phyloP scores from a whole-genome alignment of 2,797 vertebrate species.

The Xenopus petersii region DNA sequence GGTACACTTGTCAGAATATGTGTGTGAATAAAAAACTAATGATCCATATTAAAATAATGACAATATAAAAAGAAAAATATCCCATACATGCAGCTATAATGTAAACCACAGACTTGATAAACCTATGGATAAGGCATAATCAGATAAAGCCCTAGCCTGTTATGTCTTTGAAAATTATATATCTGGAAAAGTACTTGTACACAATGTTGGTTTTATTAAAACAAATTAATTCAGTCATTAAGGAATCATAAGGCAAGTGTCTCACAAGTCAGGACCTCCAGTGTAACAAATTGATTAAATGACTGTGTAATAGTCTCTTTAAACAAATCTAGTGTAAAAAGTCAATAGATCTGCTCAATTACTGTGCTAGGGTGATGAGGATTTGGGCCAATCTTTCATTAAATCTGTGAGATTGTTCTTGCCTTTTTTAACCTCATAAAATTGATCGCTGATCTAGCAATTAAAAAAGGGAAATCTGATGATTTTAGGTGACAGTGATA shows the following conservation, averaged over 20 bases:
- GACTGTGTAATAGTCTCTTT: conserved; percentile 86
- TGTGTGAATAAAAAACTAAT: conserved; percentile 89
- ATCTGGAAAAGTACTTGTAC: conserved; percentile 74
- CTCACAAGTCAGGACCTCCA: conserved; percentile 82
- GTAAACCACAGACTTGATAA: conserved; percentile 84
- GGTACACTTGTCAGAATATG: conserved; percentile 93
- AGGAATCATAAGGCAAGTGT: conserved; percentile 82
- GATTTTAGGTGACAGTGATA: conserved; percentile 34
- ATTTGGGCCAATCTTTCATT: conserved; percentile 70
- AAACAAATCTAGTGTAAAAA: conserved; percentile 87
- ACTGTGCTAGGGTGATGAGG: conserved; percentile 74
- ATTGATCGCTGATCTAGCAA: conserved; percentile 52
- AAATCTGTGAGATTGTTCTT: conserved; percentile 59
- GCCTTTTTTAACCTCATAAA: conserved; percentile 48
- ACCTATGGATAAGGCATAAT: conserved; percentile 85
- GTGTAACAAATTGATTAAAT: conserved; percentile 87
- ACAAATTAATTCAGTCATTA: conserved; percentile 83
- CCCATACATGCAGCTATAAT: conserved; percentile 75
- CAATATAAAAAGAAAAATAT: conserved; percentile 95
- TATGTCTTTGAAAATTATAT: conserved; percentile 71
- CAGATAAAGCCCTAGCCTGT: conserved; percentile 74
- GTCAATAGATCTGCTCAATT: conserved; percentile 86
- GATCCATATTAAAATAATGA: conserved; percentile 96
- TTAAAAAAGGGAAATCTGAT: conserved; percentile 57
- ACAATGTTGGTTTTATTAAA: conserved; percentile 84